Evolutionary conservation across 2,797 vertebrate species (phyloP), one percentile per base, ranked within the genome.

Genomic region (Pangasius larnaudii): DNA sequence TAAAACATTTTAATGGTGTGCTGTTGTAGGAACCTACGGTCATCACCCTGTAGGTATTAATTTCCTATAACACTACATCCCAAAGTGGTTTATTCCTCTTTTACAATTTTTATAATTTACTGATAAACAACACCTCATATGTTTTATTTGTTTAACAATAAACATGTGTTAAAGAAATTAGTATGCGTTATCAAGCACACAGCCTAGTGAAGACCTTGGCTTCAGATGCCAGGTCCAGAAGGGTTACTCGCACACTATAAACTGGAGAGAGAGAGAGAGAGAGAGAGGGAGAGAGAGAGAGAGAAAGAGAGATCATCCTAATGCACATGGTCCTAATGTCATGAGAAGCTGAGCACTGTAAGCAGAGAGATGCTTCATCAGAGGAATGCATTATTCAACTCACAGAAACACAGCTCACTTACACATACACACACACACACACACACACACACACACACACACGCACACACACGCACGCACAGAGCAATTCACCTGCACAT

Each of bases 301-400:
- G 42, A 75, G 42, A 49, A 24, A 27, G 71, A n/a, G 42, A 51
- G 27, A 49, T 49, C 8, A 42, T 24, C 18, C 24, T 77, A 77
- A 77, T 51, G 53, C n/a, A 49, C 58, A 83, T 89, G 85, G 71
- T 80, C 59, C 36, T 84, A 87, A 80, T 85, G 74, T 69, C 51
- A 86, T 69, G 59, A 84, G 51, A 86, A 87, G 81, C 58, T 86
- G 85, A 91, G 83, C 87, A 36, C 85, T 87, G 88, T 90, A 91
- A 90, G 79, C 58, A 87, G 85, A 89, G 90, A 90, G 72, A 89
- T 81, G 75, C 56, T 77, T 84, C 74, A 71, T 86, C 53, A 58
- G 77, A 86, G 86, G 85, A 86, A 90, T 91, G 89, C 89, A 91
- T 91, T 91, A 91, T 91, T 91, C 59, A 89, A 85, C 82, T 75